Evolutionary conservation across 2,888 invertebrate genomes (phyloP), one percentile per base, ranked within the genome.

Genomic region (Aquatica leii): DNA sequence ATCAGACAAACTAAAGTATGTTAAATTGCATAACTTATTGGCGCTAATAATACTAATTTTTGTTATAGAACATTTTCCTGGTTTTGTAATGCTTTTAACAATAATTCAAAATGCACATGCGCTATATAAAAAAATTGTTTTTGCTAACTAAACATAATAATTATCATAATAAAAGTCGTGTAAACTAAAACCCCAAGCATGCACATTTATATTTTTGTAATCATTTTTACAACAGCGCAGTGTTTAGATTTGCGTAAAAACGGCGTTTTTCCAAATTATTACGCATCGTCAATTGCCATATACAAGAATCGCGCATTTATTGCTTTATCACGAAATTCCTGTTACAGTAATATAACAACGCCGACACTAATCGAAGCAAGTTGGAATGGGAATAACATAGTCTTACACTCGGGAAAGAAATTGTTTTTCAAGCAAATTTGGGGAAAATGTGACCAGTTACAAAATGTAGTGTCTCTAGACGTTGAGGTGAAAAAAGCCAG

Each of bases 231-330:
- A 1, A 6, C 11, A 21, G 14, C 12, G 8, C 24, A 14, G 8
- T 52, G 9, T 14, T 49, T 51, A 14, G 24, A 56, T 40, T 18
- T 58, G 8, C 21, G 52, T 46, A 20, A 51, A 63, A 68, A 73
- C 15, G 76, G 73, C 18, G 71, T 78, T 17, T 61, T n/a, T n/a
- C 66, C 35, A 57, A 68, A 24, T 59, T 77, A 76, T 70, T 78
- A 74, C 53, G 65, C 81, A 21, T 79, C 79, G 58, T 81, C 79
- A 70, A 77, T 83, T 17, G 76, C 78, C 0, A 71, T 82, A 9
- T 82, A 80, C 73, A 77, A 78, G 67, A 81, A 79, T 62, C 77
- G 80, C 35, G 83, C 79, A 4, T 84, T 81, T 73, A 67, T 83
- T 12, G 77, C 82, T 1, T 70, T 83, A 53, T 82, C 83, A 1